Base-by-base conservation (phyloP, 1,140 invertebrate species). In the Ceratoteleas bidentatus region DNA sequence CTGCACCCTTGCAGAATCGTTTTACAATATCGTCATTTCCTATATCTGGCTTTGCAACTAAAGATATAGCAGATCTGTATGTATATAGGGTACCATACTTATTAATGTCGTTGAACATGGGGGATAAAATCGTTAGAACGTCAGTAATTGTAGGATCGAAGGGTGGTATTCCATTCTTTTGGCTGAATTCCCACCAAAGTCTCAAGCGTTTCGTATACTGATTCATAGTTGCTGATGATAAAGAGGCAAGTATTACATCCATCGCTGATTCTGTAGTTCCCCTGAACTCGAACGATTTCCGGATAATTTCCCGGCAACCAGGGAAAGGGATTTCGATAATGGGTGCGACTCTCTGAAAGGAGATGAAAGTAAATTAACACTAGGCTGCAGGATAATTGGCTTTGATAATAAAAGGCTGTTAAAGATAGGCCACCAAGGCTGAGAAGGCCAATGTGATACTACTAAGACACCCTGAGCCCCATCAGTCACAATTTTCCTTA, bases 31-130 rank as follows among this genome's bases (percentile, higher is more conserved):
- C n/a, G 38, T 56, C 15, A 36, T 36, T 38, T 10, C 53, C 36
- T 15, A 43, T 36, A 40, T 58, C 13, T 10, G 11, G 2, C 2
- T 58, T 43, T 43, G 36, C 34, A 38, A 58, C 43, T 6, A 58
- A 11, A 10, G 36, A 58, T 8, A 58, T 43, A 2, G 56, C 56
- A 3, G 36, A 58, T n/a, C 53, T 11, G 24, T 56, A 36, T 6
- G 3, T 34, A 56, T 56, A 36, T n/a, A 56, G 10, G n/a, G 53
- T 56, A 36, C 53, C 33, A 56, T 56, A 56, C 1, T 3, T 54
- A 2, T 33, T 32, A 5, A 54, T 33, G 10, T 54, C 34, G 4
- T 32, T 5, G 3, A 33, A 33, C 0, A 11, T 1, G 2, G 10
- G 7, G 0, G 52, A 3, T 2, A 54, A n/a, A 54, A 54, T 33